Evolutionary conservation across 1,140 invertebrate genomes (phyloP), one percentile per base, ranked within the genome.

Genomic region (Lysiphlebus fabarum): DNA sequence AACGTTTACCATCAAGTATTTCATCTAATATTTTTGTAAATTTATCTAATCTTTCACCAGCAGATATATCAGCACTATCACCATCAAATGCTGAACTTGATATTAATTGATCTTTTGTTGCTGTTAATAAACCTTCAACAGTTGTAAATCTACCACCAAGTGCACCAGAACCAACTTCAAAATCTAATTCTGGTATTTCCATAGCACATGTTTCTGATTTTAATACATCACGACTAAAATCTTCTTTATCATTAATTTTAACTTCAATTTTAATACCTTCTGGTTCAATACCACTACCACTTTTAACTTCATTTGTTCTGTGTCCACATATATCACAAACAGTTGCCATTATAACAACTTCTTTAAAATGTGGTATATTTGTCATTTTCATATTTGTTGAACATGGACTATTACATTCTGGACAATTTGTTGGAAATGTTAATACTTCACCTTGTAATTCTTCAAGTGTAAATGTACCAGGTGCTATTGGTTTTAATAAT

Each of bases 371-470:
- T 5, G 96, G 96, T 72, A 99, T 97, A 56, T 91, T 90, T 9
- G 94, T 96, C 47, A 96, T 69, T 80, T 99, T 99, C 96, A 99
- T 99, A 70, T 98, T 96, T 1, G 95, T 98, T 53, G 88, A 81
- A 67, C 91, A 93, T 0, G 87, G 86, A 7, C 84, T 82, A 58
- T 88, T 86, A 75, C 97, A 99, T 58, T 87, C 83, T 2, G 92
- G 89, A 75, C 97, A 99, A 74, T 94, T 91, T 7, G 91, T 94
- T 6, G 79, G 71, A 78, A 99, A 98, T 45, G 86, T 83, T 41
- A 98, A 69, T 37, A 99, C 89, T 80, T 96, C 93, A 1, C 86
- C 82, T 53, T 88, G 82, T 2, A 93, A 71, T 59, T 90, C 83
- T 64, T 92, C 87, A 14, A 87, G 77, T 7, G 82, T 77, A 71